phyloP scores from a whole-genome alignment of 2,888 invertebrate species.

The Cremastinae sp. region DNA sequence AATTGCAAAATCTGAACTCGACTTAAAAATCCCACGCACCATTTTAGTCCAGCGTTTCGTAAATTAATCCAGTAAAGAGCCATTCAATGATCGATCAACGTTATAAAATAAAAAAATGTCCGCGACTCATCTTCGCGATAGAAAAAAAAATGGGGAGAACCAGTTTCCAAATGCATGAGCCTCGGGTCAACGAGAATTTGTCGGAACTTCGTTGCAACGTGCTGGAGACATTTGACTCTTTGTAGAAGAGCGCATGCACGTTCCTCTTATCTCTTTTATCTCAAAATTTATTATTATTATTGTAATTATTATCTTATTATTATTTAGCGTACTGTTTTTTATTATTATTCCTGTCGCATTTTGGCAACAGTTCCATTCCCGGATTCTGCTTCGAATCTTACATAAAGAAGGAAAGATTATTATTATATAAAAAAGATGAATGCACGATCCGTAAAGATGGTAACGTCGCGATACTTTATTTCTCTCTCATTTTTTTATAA shows the following conservation, averaged over 20 bases:
- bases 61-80: slow-evolving; percentile 41
- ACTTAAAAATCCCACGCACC: slow-evolving; percentile 52
- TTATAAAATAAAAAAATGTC: slow-evolving; percentile 7
- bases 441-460: slow-evolving; percentile 27
- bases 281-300: neutral
- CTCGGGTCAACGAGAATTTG: slow-evolving; percentile 36
- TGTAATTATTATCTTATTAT: no score
- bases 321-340: slow-evolving; percentile 7
- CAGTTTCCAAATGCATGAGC: slow-evolving; percentile 46
- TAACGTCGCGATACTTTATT: slow-evolving; percentile 57
- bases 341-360: slow-evolving; percentile 12
- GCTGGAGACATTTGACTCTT: slow-evolving; percentile 37
- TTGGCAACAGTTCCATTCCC: slow-evolving; percentile 45
- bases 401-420: slow-evolving; percentile 2
- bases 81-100: slow-evolving; percentile 6
- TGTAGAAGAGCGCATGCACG: slow-evolving; percentile 21
- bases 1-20: no score
- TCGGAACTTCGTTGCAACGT: slow-evolving; percentile 39
- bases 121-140: slow-evolving; percentile 30
- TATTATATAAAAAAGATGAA: slow-evolving; percentile 8
- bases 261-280: slow-evolving; percentile 34
- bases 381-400: slow-evolving; percentile 36
- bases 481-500: slow-evolving; percentile 31
- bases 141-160: slow-evolving; percentile 18
- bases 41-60: slow-evolving; percentile 48